Conservation (phyloP, 2,113 vertebrate genomes). For the Carassius auratus region DNA sequence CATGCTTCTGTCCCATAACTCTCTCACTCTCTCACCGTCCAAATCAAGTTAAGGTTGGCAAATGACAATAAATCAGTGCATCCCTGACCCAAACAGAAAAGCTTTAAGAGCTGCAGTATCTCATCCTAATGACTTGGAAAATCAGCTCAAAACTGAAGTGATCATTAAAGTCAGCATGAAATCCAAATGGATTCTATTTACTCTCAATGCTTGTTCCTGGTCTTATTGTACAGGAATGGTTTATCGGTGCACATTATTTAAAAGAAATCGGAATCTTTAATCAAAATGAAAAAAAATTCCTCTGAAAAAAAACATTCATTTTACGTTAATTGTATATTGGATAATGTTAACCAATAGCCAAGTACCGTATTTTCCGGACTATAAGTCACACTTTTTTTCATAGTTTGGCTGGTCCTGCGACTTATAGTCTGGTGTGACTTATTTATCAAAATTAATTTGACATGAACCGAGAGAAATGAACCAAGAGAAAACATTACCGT, state of each 20-base stretch:
- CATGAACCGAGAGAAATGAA: no score
- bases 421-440: no score
- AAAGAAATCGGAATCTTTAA: slow-evolving; percentile 15
- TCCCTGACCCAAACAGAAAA: slow-evolving; percentile 1
- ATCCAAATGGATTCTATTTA: slow-evolving; percentile 18
- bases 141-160: slow-evolving; percentile 19
- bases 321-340: background rate
- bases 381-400: no score
- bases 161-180: slow-evolving; percentile 18
- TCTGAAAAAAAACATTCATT: no score
- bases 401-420: no score
- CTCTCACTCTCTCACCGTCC: slow-evolving; percentile 26
- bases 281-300: background rate
- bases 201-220: background rate
- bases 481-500: no score
- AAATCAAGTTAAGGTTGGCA: slow-evolving; percentile 24
- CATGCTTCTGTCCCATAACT: slow-evolving; percentile 51
- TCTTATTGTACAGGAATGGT: background rate
- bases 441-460: no score
- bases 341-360: background rate
- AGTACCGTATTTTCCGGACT: no score
- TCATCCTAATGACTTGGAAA: slow-evolving; percentile 13
- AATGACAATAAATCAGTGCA: slow-evolving; percentile 19
- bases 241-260: background rate
- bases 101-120: background rate